These are phyloP conservation scores for Scomber scombrus DNA, from an alignment of 2,113 vertebrate species.

Conservation along the genomic window DNA sequence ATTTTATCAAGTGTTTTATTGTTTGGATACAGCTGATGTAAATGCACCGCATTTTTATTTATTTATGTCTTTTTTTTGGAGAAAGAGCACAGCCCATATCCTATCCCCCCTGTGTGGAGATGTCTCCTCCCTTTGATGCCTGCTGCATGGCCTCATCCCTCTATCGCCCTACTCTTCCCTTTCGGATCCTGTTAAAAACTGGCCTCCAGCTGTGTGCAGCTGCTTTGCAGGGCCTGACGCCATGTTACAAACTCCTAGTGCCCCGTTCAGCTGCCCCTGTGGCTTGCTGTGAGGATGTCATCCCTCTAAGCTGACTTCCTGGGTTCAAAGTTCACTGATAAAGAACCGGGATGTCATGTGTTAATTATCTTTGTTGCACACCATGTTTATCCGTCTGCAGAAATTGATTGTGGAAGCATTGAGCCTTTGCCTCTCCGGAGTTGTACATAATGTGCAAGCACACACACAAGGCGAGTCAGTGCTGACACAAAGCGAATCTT, in stretches of 20 bases:
- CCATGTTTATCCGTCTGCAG: slow-evolving; percentile 50
- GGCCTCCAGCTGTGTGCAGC: slow-evolving; percentile 85
- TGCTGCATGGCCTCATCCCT: slow-evolving; percentile 30
- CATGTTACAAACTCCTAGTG: slow-evolving; percentile 78
- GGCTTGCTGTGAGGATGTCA: slow-evolving; percentile 57
- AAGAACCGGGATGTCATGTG: slow-evolving; percentile 58
- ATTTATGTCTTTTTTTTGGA: neutral
- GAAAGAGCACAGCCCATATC: neutral
- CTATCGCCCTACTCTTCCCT: slow-evolving; percentile 28
- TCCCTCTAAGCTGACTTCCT: slow-evolving; percentile 68
- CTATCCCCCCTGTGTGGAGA: slow-evolving; percentile 9
- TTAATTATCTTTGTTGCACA: slow-evolving; percentile 60
- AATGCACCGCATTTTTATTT: neutral
- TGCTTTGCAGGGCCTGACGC: slow-evolving; percentile 73
- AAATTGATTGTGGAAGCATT: slow-evolving; percentile 23
- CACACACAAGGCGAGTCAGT: slow-evolving; percentile 14
- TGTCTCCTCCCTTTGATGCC: slow-evolving; percentile 44
- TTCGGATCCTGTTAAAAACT: slow-evolving; percentile 62
- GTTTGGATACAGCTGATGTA: slow-evolving; percentile 14
- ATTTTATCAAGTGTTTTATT: neutral
- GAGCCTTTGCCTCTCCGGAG: neutral
- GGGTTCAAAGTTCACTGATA: slow-evolving; percentile 71
- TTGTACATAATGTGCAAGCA: slow-evolving; percentile 25
- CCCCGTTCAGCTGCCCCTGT: slow-evolving; percentile 43
- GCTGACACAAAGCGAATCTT: slow-evolving; percentile 46